Evolutionary conservation across 1,140 invertebrate genomes (phyloP), one percentile per base, ranked within the genome.

Genomic region (Asbolus verrucosus): DNA sequence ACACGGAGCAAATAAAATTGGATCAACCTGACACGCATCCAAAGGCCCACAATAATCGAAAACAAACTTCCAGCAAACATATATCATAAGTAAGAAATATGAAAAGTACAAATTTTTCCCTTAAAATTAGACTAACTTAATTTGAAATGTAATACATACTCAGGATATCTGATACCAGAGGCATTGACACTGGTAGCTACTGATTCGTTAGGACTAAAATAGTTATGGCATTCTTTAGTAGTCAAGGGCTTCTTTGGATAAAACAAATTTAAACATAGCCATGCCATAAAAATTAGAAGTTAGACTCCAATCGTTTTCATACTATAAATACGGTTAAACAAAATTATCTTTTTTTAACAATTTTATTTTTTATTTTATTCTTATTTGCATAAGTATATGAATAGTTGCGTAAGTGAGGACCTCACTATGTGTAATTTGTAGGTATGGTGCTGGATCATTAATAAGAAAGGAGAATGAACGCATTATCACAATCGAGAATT

Each of bases 241-340:
- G 85, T 90, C 15, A 90, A 83, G 0, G 87, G 85, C 79, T 91
- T 91, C 43, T 87, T 85, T 1, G 84, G 81, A 72, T 88, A 89
- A n/a, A 78, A 86, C 30, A 87, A 65, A 69, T 83, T 90, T 13
- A 95, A 82, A 31, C 91, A 92, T 30, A 97, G 85, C 93, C 94
- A 97, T 67, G 90, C 87, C 82, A 94, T 91, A 27, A 93, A 87
- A 11, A 85, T 75, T 5, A 97, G 81, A 13, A 92, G 89, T 6
- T 84, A 81, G 0, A 92, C 68, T 8, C 93, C 88, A n/a, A n/a
- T n/a, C n/a, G n/a, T n/a, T n/a, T n/a, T n/a, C n/a, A n/a, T n/a
- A n/a, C n/a, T n/a, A n/a, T n/a, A n/a, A n/a, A n/a, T n/a, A n/a
- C n/a, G n/a, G n/a, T n/a, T n/a, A n/a, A n/a, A n/a, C n/a, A n/a